Evolutionary conservation across 2,797 vertebrate genomes (phyloP).

Genomic region (Tragopan temminckii): DNA sequence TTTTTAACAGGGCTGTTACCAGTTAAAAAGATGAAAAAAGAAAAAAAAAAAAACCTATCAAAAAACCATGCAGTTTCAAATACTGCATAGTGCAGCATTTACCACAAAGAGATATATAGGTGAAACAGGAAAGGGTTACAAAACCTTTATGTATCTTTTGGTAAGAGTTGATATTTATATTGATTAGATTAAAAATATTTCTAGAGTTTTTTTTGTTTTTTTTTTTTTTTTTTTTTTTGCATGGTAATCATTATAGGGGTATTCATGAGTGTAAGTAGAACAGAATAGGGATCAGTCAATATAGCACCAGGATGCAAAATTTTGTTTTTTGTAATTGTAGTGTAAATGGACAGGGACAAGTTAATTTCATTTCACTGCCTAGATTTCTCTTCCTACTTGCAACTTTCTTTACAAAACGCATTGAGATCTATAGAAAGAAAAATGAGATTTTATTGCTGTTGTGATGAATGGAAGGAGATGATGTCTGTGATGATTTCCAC

Average conservation of each 20-base stretch:
- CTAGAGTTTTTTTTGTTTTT: background rate
- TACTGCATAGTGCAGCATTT: background rate
- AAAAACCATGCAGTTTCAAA: background rate
- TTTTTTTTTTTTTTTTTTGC: background rate
- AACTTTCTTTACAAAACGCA: background rate
- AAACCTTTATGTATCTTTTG: background rate
- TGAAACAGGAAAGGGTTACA: background rate
- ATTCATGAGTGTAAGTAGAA: background rate
- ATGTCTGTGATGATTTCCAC: background rate
- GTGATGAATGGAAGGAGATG: background rate
- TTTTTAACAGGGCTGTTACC: background rate
- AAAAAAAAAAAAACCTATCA: background rate
- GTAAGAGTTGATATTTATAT: background rate
- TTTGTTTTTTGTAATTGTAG: background rate
- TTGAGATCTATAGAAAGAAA: background rate
- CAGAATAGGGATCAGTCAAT: background rate
- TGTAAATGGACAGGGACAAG: background rate
- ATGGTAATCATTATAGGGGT: background rate
- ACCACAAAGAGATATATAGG: background rate
- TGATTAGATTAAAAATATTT: background rate
- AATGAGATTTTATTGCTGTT: background rate
- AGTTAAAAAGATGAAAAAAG: background rate
- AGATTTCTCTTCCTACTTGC: background rate
- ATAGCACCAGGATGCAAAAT: background rate
- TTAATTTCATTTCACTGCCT: background rate